Evolutionary conservation across 2,797 vertebrate species (phyloP), one percentile per base, ranked within the genome.

Genomic region (Chaetophractus vellerosus): DNA sequence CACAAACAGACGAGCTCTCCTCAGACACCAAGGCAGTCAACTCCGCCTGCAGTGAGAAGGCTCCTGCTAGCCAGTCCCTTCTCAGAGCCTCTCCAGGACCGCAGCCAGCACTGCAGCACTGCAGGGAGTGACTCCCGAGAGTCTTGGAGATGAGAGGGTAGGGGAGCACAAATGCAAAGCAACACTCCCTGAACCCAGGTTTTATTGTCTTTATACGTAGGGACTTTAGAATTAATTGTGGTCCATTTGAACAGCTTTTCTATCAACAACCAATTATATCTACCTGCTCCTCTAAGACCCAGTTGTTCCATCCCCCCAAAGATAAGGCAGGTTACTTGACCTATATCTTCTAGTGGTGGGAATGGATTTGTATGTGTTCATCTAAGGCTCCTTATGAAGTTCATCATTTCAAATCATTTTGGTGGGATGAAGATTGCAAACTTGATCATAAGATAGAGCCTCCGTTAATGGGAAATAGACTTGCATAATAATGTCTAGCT

Each of bases 11-110:
- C 21, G 66, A 96, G 48, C 68, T 9, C 50, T 95, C 90, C 85
- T 96, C 81, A 61, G 59, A 83, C 19, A 79, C 95, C 94, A 94
- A 83, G 84, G 88, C 91, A 96, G 89, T 96, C 2, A 24, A 38
- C 48, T 69, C 66, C 55, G 90, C 64, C 89, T 82, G 80, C 24
- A 1, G 19, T 52, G 81, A 84, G 78, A 92, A 84, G 1, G 66
- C 81, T 89, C 36, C 83, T 15, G 86, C 76, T 75, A 38, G 74
- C 55, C 88, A 82, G 87, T 87, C 63, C 21, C 83, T 93, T 45
- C 33, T 45, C 88, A 92, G 90, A 78, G 57, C 52, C 19, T 14
- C 76, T 72, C 83, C 36, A 45, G 82, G 45, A 84, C 12, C 0
- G 11, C 88, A 81, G 86, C 94, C 95, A 81, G 75, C 26, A 0